A percentile compares a stretch with the other conserved stretches of the same genome.
These are phyloP conservation scores for Pachliopta kotzebuea DNA, from an alignment of 2,888 invertebrate species.

Conservation along the genomic window DNA sequence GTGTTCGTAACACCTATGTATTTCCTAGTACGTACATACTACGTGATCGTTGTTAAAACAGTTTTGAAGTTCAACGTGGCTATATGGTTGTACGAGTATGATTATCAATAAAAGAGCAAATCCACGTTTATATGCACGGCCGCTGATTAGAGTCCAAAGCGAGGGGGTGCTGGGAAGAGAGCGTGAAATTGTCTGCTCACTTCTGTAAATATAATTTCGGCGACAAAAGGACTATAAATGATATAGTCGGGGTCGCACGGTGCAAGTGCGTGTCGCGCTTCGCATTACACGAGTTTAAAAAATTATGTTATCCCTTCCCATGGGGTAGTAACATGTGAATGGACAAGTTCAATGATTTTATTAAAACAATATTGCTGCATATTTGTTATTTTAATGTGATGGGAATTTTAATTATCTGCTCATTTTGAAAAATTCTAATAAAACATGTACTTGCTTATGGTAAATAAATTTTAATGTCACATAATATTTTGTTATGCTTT, in stretches of 20 bases:
- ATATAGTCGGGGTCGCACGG: constrained; percentile 67
- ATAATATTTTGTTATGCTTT: no score
- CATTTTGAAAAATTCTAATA: not conserved
- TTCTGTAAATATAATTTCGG: constrained; percentile 81
- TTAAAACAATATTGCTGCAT: constrained; percentile 24
- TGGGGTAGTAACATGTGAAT: constrained; percentile 12
- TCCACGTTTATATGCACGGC: constrained; percentile 52
- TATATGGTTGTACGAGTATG: not conserved
- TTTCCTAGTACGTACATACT: no score
- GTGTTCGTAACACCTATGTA: not conserved
- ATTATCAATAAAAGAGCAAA: constrained; percentile 29
- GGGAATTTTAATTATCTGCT: not conserved
- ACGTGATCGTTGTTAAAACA: not conserved
- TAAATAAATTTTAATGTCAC: no score
- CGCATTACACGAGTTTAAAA: constrained; percentile 65
- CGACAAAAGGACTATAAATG: constrained; percentile 80
- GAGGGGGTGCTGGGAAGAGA: constrained; percentile 76
- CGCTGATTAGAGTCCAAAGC: constrained; percentile 73
- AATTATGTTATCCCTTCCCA: constrained; percentile 47
- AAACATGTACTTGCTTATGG: no score
- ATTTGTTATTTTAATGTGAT: not conserved
- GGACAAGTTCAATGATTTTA: constrained; percentile 16
- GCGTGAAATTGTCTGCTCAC: constrained; percentile 81
- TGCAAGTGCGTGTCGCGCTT: constrained; percentile 62
- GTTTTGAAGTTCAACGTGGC: not conserved